Conservation (phyloP, 2,888 invertebrate genomes). For the Incurvaria masculella region DNA sequence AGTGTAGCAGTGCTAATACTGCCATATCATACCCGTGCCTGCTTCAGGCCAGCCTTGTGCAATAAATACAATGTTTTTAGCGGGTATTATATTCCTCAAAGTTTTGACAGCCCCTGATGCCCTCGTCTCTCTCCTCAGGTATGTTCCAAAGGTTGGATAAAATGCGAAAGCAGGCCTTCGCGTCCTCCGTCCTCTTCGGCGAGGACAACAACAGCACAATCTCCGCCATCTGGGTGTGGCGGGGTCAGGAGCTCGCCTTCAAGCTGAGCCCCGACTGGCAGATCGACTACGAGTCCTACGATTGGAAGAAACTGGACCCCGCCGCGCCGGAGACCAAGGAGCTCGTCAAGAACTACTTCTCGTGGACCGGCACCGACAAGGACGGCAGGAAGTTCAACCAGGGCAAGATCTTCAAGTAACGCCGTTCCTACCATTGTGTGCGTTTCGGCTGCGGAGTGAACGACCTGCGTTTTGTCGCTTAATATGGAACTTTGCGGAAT, state of each 20-base stretch:
- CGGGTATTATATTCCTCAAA: no score
- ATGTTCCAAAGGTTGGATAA: constrained; percentile 99
- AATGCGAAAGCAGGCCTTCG: constrained; percentile 96
- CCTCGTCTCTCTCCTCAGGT: constrained; percentile 48
- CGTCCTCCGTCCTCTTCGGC: constrained; percentile 92
- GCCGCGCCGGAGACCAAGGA: constrained; percentile 76
- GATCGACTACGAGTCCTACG: constrained; percentile 95
- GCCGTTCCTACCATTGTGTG: not conserved
- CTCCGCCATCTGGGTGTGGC: constrained; percentile 98
- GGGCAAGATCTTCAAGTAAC: constrained; percentile 97
- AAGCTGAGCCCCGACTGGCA: constrained; percentile 87
- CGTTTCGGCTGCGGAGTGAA: no score
- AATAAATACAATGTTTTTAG: no score
- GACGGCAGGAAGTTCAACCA: constrained; percentile 92
- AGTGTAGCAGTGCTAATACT: no score
- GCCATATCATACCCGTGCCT: no score
- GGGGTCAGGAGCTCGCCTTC: constrained; percentile 92
- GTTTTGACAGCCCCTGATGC: no score
- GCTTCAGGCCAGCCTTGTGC: no score
- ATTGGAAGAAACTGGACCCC: constrained; percentile 92
- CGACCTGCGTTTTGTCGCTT: no score
- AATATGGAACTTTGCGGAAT: no score
- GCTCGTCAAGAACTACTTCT: constrained; percentile 84
- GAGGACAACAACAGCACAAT: constrained; percentile 88
- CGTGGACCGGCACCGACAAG: constrained; percentile 85